Base-by-base conservation (phyloP, 2,113 vertebrate genomes). In the Polyodon spathula region DNA sequence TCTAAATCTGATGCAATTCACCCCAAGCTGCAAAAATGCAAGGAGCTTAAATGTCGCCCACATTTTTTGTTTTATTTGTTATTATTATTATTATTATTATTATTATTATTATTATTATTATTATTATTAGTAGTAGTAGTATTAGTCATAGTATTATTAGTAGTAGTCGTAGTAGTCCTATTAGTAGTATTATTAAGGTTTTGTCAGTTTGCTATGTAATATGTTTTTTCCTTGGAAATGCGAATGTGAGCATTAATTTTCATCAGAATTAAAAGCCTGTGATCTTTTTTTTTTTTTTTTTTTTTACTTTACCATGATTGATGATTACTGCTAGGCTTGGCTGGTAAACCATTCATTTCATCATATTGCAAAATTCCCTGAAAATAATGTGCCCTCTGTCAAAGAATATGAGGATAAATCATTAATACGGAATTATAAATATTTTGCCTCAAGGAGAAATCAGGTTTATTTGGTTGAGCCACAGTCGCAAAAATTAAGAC, bases 41-140 rank as follows among this genome's bases (percentile, higher is more conserved):
- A 37, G 63, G 4, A 38, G 8, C 46, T 42, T 44, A 41, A 54
- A 56, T 42, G 53, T 37, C 56, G 53, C 15, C 43, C 8, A 16
- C 8, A 68, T 68, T 74, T 77, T 71, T 77, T 55, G 52, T 46
- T 62, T 73, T 78, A 75, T 77, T 77, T 68, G 68, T 64, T 56
- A 27, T 27, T 27, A 27, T 27, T 27, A 27, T 27, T 27, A 27
- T 27, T 27, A 27, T 27, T 27, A 27, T 1, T 27, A 1, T 1
- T 27, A 27, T 1, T 27, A 27, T 1, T 27, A 1, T 2, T 27
- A 27, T 64, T 56, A 27, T 27, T 27, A 27, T 27, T 27, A 27
- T 27, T 27, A 27, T 27, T 27, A 27, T 27, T 27, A 27, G 27
- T 27, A 1, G 27, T 27, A 27, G 27, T 27, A 27, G 27, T 27